Evolutionary conservation across 2,797 vertebrate species (phyloP).

Genomic region (Varecia variegata): DNA sequence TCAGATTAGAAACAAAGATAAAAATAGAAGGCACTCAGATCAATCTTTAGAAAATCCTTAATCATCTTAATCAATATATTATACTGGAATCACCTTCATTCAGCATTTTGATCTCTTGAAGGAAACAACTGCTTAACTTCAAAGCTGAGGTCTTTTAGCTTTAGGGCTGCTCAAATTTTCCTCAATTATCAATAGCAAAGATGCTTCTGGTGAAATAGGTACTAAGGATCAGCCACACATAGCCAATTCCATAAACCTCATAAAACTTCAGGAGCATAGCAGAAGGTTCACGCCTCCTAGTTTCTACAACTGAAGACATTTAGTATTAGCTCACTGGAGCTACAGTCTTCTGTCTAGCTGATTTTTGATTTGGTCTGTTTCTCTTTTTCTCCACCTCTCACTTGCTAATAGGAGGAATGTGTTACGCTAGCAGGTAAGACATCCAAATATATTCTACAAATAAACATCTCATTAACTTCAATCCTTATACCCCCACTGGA

Average conservation of each 20-base stretch:
- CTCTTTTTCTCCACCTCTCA: not conserved
- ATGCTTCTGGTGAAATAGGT: not conserved
- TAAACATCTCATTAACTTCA: not conserved
- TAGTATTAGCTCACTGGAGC: not conserved
- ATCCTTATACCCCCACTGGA: not conserved
- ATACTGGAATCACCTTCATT: not conserved
- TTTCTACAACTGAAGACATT: not conserved
- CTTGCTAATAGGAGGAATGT: not conserved
- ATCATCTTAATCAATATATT: slow-evolving; percentile 22
- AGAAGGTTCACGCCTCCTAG: not conserved
- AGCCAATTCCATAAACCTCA: not conserved
- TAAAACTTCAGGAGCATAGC: not conserved
- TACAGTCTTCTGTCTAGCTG: not conserved
- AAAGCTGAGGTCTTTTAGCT: not conserved
- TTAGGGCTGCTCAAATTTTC: not conserved
- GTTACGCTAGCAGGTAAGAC: not conserved
- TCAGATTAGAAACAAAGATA: slow-evolving; percentile 23
- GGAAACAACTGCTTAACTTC: not conserved
- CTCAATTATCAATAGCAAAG: not conserved
- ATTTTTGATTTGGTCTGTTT: not conserved
- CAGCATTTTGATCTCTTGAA: not conserved
- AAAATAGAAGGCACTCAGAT: not conserved
- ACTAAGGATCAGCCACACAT: not conserved
- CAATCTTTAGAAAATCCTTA: slow-evolving; percentile 1
- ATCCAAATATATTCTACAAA: not conserved